Evolutionary conservation across 2,113 vertebrate genomes (phyloP).

Genomic region (Callipepla californica): DNA sequence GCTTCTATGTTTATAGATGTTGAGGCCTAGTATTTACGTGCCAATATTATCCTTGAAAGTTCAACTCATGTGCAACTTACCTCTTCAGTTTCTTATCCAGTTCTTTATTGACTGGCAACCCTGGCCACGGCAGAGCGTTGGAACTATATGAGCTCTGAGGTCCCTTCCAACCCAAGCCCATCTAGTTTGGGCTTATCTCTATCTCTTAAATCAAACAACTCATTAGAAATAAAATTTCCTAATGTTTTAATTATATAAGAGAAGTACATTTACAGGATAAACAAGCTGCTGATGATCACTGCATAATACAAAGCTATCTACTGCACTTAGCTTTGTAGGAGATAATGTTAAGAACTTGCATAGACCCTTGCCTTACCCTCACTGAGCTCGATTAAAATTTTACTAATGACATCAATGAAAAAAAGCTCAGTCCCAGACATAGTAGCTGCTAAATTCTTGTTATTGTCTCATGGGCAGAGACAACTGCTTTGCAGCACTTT

Average conservation of each 20-base stretch:
- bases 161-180: background rate
- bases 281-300: background rate
- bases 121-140: too few relatives aligned
- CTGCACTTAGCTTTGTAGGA: background rate
- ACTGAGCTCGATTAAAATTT: background rate
- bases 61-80: background rate
- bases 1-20: background rate
- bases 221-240: background rate
- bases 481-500: background rate
- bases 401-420: background rate
- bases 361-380: background rate
- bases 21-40: background rate
- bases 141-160: too few relatives aligned
- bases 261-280: conserved; percentile 8
- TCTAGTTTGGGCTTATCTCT: background rate
- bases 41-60: background rate
- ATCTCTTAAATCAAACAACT: background rate
- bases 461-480: background rate
- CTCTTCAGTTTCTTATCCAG: background rate
- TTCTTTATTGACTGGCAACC: too few relatives aligned
- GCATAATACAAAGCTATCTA: background rate
- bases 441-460: background rate
- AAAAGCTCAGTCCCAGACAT: background rate
- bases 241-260: background rate
- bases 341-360: background rate